A percentile compares a stretch with the other conserved stretches of the same genome.
Evolutionary conservation across 2,888 invertebrate genomes (phyloP).

Genomic region (Noctuana brunneofusca): DNA sequence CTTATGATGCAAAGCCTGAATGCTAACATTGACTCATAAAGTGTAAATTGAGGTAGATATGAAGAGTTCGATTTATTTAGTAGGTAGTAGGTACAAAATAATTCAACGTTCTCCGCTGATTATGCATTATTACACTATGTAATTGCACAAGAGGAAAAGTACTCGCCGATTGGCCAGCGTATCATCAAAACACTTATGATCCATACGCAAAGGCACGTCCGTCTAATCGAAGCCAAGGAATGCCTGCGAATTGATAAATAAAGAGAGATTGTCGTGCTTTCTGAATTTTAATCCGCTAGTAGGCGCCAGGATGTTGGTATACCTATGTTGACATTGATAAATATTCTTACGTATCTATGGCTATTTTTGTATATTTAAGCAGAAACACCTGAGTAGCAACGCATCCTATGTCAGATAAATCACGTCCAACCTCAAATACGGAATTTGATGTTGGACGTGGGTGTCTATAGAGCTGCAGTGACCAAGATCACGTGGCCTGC

Average conservation of each 20-base stretch:
- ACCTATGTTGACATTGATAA: conserved; percentile 11
- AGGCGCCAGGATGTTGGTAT: conserved; percentile 29
- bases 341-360: not conserved
- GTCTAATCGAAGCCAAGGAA: conserved; percentile 35
- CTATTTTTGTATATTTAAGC: not conserved
- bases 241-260: conserved; percentile 34
- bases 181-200: conserved; percentile 36
- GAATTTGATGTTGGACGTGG: no score
- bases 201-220: conserved; percentile 35
- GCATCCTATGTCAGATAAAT: no score
- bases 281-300: conserved; percentile 29
- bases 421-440: no score
- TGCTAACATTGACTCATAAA: no score
- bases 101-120: conserved; percentile 32
- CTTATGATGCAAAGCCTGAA: no score
- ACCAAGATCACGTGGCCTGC: no score
- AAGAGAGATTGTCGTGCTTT: conserved; percentile 27
- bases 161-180: conserved; percentile 10
- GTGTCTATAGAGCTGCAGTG: no score
- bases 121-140: conserved; percentile 39
- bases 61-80: not conserved
- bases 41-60: no score
- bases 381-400: no score
- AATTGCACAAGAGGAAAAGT: conserved; percentile 21
- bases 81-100: not conserved